Evolutionary conservation across 2,113 vertebrate genomes (phyloP), one percentile per base, ranked within the genome.

Genomic region (Elachura formosa): DNA sequence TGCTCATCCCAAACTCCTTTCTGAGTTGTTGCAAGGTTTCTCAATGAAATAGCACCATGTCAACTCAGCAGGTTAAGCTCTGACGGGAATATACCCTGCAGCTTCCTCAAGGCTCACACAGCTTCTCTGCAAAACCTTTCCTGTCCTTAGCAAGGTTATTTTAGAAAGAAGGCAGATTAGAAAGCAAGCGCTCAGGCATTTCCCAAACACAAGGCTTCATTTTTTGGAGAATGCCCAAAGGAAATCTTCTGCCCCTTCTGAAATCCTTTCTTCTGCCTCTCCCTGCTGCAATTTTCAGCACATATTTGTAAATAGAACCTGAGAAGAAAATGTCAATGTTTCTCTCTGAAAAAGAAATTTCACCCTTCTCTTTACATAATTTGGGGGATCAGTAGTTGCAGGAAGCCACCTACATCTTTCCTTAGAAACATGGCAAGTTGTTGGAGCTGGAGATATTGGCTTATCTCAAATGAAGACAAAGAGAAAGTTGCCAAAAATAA

Each of bases 321-420:
- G 79, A 45, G 80, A 64, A 62, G 66, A 4, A 63, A 63, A 87
- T 52, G 15, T 64, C 84, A 56, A 33, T 17, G 23, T 69, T 91
- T 76, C 21, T 49, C 22, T 78, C 81, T 68, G 66, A 82, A 91
- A 87, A 73, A 64, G 66, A 62, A 87, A 93, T 79, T 73, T 95
- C 66, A 19, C 40, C 9, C 84, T 41, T 45, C 54, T 85, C 56
- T 72, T 85, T 79, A 93, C 0, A 6, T 69, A 87, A 90, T 82
- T 89, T 14, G 7, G 54, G 83, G 72, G 93, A 59, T 69, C 49
- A 7, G 11, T 68, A 91, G 77, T 82, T 75, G 38, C 18, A 3
- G 87, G 68, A 94, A 97, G 77, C 91, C 94, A 91, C 93, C 94
- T 77, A 95, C 89, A 67, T 84, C 72, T 95, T 80, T 74, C 86